Base-by-base conservation (phyloP, 2,888 invertebrate species). In the Eupithecia insigniata region DNA sequence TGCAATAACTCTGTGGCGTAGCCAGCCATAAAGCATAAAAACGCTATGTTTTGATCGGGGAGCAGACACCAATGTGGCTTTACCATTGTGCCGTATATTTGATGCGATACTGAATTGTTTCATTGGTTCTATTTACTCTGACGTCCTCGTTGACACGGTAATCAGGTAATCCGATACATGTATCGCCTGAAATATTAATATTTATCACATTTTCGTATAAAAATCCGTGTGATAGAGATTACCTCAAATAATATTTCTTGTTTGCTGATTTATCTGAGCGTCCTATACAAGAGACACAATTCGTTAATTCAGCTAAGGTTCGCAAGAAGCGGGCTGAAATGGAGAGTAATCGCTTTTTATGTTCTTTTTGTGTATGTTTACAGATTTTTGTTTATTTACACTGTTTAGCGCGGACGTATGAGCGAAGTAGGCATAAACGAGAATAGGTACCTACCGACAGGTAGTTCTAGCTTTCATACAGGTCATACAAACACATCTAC, bases 41-140 rank as follows among this genome's bases (percentile, higher is more conserved):
- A 92, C 90, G 90, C 92, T 94, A 93, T 94, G 94, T 94, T 94
- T 92, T 94, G 93, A 87, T 94, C 89, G 82, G 85, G 82, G 83
- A 84, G 83, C 83, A 85, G 83, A 88, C 90, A 90, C 85, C 89
- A 90, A 91, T 89, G 90, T 91, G 91, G 81, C 85, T 84, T 81
- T 83, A 86, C 92, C 93, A 94, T 92, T 93, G 93, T 93, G 89
- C 87, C 83, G 82, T 85, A 82, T 84, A 85, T 89, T 87, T 83
- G 84, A 83, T 83, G 84, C 84, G 82, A 90, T 87, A 84, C 85
- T 89, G 87, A 87, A 89, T 89, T 87, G 88, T 90, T 90, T 89
- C 85, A 82, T 73, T 80, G 86, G 85, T 87, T 88, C 88, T 88
- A 87, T 90, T 89, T 85, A 83, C 87, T 84, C 87, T 88, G 86